Conservation (phyloP, 1,140 invertebrate species). For the Ladona fulva region DNA sequence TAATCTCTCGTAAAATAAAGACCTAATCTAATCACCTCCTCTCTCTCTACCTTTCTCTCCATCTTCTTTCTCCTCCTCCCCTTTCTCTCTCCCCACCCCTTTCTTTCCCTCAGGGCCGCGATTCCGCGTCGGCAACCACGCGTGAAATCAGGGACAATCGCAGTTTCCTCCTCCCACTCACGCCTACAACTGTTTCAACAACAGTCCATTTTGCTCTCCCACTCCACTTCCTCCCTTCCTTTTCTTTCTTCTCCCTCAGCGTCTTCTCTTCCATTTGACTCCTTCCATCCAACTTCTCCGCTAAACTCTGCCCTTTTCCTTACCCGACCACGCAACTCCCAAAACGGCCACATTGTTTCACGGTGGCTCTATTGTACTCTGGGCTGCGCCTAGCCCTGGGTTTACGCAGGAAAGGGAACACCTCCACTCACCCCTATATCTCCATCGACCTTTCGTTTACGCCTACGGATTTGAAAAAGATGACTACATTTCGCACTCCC, state of each 20-base stretch:
- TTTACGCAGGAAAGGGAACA: too few relatives aligned
- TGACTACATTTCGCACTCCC: too few relatives aligned
- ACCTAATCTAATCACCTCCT: background rate
- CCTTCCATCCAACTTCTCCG: background rate
- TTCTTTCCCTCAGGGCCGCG: background rate
- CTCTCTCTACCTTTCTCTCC: background rate
- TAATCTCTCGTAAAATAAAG: too few relatives aligned
- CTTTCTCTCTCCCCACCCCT: background rate
- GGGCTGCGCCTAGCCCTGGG: too few relatives aligned
- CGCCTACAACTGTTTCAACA: background rate
- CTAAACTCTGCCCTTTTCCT: background rate
- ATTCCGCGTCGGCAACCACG: background rate
- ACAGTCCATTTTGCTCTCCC: background rate
- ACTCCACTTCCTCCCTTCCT: background rate
- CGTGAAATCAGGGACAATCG: constrained; percentile 2
- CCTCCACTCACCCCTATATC: too few relatives aligned
- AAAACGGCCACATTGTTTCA: too few relatives aligned
- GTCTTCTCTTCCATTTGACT: constrained; percentile 2
- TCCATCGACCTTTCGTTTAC: too few relatives aligned
- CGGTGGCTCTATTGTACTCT: too few relatives aligned
- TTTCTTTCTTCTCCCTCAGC: background rate
- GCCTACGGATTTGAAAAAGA: too few relatives aligned
- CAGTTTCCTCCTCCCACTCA: background rate
- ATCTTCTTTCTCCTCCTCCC: background rate
- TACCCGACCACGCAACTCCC: too few relatives aligned